phyloP scores from a whole-genome alignment of 2,113 vertebrate species.

The Pseudorasbora parva region DNA sequence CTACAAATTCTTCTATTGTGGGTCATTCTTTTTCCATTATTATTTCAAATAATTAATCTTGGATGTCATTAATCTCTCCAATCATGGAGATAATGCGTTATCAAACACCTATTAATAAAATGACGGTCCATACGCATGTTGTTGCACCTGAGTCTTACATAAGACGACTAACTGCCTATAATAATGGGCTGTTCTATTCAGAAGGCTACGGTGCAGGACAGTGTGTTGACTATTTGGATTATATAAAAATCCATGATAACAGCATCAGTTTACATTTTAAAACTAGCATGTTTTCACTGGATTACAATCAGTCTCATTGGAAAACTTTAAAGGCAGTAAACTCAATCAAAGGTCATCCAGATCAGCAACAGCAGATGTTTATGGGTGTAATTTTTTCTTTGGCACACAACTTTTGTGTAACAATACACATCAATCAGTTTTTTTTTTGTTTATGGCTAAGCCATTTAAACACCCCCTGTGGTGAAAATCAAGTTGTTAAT shows the following conservation, averaged over 20 bases:
- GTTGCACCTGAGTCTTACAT: slow-evolving; percentile 33
- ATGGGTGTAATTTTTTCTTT: background rate
- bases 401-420: background rate
- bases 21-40: background rate
- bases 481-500: no score
- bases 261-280: background rate
- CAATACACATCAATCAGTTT: background rate
- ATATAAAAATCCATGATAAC: background rate
- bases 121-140: background rate
- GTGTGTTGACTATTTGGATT: slow-evolving; percentile 12
- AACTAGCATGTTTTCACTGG: background rate
- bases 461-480: background rate
- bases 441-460: background rate
- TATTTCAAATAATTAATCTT: no score
- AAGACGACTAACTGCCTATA: background rate
- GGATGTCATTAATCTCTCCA: no score
- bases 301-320: background rate
- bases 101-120: background rate
- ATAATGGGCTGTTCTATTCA: background rate
- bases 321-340: slow-evolving; percentile 8
- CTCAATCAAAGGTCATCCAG: slow-evolving; percentile 11
- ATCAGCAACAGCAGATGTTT: slow-evolving; percentile 28
- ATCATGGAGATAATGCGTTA: background rate
- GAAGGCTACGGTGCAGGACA: background rate
- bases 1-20: no score